Evolutionary conservation across 2,888 invertebrate species (phyloP).

Genomic region (Apamea anceps): DNA sequence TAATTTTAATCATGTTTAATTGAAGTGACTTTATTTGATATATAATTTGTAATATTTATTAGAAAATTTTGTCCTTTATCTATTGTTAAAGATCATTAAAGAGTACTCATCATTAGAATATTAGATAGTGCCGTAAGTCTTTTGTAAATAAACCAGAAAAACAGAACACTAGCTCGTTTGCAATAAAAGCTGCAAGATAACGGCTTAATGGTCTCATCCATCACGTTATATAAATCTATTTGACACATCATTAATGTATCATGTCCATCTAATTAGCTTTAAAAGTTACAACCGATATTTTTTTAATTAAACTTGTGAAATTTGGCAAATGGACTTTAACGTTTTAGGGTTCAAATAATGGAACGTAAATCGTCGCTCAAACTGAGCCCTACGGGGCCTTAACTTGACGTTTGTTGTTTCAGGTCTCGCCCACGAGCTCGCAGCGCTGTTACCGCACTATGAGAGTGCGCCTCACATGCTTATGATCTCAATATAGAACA

Average conservation of each 20-base stretch:
- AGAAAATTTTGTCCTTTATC: not conserved
- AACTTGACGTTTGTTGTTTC: slow-evolving; percentile 82
- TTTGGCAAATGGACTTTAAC: slow-evolving; percentile 12
- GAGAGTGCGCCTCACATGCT: slow-evolving; percentile 85
- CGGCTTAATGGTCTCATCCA: slow-evolving; percentile 15
- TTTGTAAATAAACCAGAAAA: slow-evolving; percentile 20
- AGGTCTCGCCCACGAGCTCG: slow-evolving; percentile 81
- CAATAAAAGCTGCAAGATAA: slow-evolving; percentile 24
- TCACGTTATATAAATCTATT: slow-evolving; percentile 42
- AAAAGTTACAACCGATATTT: slow-evolving; percentile 1
- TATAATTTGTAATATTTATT: slow-evolving; percentile 7
- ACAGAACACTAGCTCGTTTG: slow-evolving; percentile 7
- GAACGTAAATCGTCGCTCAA: slow-evolving; percentile 44
- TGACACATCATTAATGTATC: slow-evolving; percentile 39
- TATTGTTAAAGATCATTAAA: not conserved
- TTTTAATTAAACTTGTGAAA: slow-evolving; percentile 25
- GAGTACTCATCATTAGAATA: not conserved
- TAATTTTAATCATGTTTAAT: not conserved
- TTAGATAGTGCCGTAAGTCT: slow-evolving; percentile 7
- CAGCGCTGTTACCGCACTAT: slow-evolving; percentile 84
- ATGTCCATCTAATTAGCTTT: slow-evolving; percentile 35
- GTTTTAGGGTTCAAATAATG: slow-evolving; percentile 46
- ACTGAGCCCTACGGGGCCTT: slow-evolving; percentile 58
- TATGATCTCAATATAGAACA: slow-evolving; percentile 84
- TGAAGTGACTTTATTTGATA: slow-evolving; percentile 4